A percentile compares a stretch with the other conserved stretches of the same genome.
phyloP scores from a whole-genome alignment of 2,888 invertebrate species.

The Gibbula magus region DNA sequence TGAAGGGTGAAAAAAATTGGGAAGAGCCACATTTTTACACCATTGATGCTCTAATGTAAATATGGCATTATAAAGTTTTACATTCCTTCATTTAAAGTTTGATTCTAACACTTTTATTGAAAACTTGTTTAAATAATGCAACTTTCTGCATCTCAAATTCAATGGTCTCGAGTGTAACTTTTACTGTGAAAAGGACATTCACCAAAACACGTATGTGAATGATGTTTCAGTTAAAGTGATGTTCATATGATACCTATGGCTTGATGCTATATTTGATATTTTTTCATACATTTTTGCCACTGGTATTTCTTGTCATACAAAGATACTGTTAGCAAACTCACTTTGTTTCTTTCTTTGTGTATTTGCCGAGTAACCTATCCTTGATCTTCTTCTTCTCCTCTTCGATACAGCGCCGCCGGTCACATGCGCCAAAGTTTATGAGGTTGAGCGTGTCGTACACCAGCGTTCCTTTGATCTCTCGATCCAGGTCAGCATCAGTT shows the following conservation, averaged over 20 bases:
- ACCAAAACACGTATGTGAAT: no score
- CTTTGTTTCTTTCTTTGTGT: slow-evolving; percentile 73
- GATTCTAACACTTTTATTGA: no score
- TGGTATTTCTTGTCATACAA: not conserved
- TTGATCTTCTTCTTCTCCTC: slow-evolving; percentile 73
- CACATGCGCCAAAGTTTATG: slow-evolving; percentile 74
- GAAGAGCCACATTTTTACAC: not conserved
- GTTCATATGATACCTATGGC: no score
- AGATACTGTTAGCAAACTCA: slow-evolving; percentile 46
- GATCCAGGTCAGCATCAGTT: slow-evolving; percentile 89
- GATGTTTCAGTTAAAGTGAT: no score
- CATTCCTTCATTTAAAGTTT: no score
- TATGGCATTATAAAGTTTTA: not conserved
- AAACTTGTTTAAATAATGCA: no score
- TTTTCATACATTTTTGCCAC: no score
- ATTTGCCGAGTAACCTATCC: slow-evolving; percentile 73
- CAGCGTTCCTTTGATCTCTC: slow-evolving; percentile 88
- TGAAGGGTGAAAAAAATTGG: not conserved
- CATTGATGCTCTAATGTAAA: not conserved
- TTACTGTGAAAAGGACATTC: no score
- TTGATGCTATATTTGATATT: no score
- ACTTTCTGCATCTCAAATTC: no score
- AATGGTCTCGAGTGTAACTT: no score
- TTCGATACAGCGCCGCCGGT: slow-evolving; percentile 72
- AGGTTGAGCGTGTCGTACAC: slow-evolving; percentile 74